Base-by-base conservation (phyloP, 2,113 vertebrate species). In the Natator depressus region DNA sequence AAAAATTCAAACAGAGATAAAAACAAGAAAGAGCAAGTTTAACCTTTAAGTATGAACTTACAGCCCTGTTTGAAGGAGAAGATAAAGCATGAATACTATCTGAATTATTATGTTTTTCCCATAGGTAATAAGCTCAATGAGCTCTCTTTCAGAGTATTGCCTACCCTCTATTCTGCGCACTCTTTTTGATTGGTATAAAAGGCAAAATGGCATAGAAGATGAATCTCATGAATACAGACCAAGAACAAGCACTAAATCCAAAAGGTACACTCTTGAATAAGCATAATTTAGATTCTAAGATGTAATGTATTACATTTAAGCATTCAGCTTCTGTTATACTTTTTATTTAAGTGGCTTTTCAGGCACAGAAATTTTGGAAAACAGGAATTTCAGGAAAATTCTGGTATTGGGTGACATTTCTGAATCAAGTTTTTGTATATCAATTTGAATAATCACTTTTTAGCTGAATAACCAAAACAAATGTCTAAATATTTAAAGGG, bases 121-220 rank as follows among this genome's bases (percentile, higher is more conserved):
- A 50, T 75, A 99, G 99, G 97, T 99, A 98, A 99, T 99, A 98
- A 99, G 98, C 98, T 99, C 99, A 47, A 99, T 99, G 99, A 99
- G 99, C 96, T 99, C 99, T 17, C 98, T 99, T 79, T 99, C 99
- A 31, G 99, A 99, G 96, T 99, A 99, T 97, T 99, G 99, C 96
- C 98, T 99, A 35, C 99, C 99, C 25, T 99, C 99, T 57, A 99
- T 99, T 92, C 98, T 99, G 82, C 99, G 99, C 78, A 99, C 99
- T 19, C 98, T 99, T 87, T 99, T 99, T 90, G 99, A 99, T 96
- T 99, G 99, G 99, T 99, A 99, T 97, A 99, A 99, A 98, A 98
- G 99, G 82, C 99, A 99, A 97, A 99, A 99, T 22, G 99, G 99
- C 92, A 99, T 99, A 93, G 99, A 99, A 96, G 99, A 99, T 80